Percentiles rank a stretch among this genome's conserved stretches.
Evolutionary conservation across 2,797 vertebrate species (phyloP).

Genomic region (Halcyon badia): DNA sequence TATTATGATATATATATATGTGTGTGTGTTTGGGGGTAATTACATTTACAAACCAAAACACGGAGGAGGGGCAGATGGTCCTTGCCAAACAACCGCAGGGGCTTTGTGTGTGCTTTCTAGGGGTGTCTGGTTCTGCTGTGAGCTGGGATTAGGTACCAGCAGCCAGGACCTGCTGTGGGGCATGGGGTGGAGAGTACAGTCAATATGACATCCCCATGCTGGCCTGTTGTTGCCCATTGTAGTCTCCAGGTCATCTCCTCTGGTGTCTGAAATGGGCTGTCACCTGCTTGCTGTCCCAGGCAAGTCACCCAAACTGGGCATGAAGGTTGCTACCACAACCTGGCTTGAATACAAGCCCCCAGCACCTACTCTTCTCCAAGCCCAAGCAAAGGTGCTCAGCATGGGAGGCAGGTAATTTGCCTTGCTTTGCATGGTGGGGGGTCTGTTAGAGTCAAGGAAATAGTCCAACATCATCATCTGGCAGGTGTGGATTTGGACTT

Average conservation of each 20-base stretch:
- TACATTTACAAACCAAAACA: background rate
- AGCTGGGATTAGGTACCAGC: background rate
- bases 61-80: background rate
- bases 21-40: background rate
- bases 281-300: background rate
- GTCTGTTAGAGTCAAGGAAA: background rate
- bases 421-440: background rate
- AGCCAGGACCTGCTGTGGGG: background rate
- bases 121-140: background rate
- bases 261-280: background rate
- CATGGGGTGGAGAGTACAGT: background rate
- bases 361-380: background rate
- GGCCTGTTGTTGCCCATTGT: fast-evolving
- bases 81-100: background rate
- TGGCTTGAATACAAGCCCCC: background rate
- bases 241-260: background rate
- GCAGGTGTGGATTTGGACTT: background rate
- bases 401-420: background rate
- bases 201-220: fast-evolving
- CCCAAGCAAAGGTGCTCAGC: background rate
- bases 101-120: background rate
- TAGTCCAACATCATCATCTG: background rate
- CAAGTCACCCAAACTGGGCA: background rate
- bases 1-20: background rate
- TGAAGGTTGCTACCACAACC: background rate